Base-by-base conservation (phyloP, 2,113 vertebrate species). In the Rissa tridactyla region DNA sequence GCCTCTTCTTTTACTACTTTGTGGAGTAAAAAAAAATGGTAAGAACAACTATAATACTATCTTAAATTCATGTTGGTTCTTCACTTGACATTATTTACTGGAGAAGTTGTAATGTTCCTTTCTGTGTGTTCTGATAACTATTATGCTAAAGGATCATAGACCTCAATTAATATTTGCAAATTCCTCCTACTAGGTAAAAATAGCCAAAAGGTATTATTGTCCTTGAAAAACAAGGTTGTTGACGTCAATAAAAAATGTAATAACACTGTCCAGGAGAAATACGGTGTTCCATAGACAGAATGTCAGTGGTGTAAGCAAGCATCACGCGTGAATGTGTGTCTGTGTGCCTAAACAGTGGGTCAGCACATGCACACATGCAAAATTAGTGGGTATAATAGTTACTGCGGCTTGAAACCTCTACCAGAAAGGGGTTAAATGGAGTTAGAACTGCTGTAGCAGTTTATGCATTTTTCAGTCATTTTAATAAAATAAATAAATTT, bases 111-210 rank as follows among this genome's bases (percentile, higher is more conserved):
- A n/a, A 64, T 71, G 49, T 72, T 89, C 72, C 42, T 77, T 88
- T 76, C 51, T 75, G 47, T 81, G 27, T 72, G 65, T 89, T 91
- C 70, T 84, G n/a, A 65, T 86, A 72, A 69, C 55, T 79, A 3
- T 89, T 94, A 69, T 5, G 9, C 36, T 72, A 15, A 86, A 79
- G 61, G 75, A 68, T 76, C 62, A 34, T 0, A 69, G 58, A 84
- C 81, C 73, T 85, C 82, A 94, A 90, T 86, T 95, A 94, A 85
- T 92, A 91, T 55, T 92, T 92, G 84, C 44, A 87, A 82, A 91
- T 64, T 92, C 69, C 78, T 85, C 34, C 84, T 79, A 5, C 6
- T 70, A 42, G 69, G 72, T 94, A 94, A 95, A 97, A 96, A 92
- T 68, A 95, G 73, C 73, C 73, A 75, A 61, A 88, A 97, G 52